These are phyloP conservation scores for Pomatorhinus ruficollis DNA, from an alignment of 2,113 vertebrate species.

Conservation along the genomic window DNA sequence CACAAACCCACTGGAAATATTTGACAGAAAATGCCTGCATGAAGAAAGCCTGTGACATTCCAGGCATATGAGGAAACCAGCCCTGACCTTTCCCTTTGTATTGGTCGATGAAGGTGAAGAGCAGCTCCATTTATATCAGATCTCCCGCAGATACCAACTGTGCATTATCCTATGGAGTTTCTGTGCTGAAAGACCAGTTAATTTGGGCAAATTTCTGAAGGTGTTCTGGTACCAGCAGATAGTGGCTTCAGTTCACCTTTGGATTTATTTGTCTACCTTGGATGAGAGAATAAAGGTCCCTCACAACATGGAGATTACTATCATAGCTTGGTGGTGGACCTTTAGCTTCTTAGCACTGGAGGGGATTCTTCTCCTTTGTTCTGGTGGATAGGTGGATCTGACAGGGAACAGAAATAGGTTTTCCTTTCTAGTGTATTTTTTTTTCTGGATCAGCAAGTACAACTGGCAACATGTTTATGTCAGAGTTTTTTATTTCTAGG, in stretches of 20 bases:
- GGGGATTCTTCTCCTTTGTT: not conserved
- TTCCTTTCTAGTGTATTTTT: not conserved
- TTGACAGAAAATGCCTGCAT: not conserved
- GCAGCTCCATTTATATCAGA: not conserved
- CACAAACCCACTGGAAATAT: not conserved
- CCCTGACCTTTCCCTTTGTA: constrained; percentile 5
- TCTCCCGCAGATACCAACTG: not conserved
- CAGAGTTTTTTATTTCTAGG: not conserved
- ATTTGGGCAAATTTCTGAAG: not conserved
- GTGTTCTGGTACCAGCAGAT: not conserved
- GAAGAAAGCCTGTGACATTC: constrained; percentile 23
- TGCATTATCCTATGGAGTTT: not conserved
- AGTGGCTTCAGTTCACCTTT: not conserved
- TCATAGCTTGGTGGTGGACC: not conserved
- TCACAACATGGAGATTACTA: not conserved
- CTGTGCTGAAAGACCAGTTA: not conserved
- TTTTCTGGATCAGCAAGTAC: not conserved
- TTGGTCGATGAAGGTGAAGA: not conserved
- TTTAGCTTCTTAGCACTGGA: not conserved
- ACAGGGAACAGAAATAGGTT: not conserved
- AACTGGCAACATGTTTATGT: not conserved
- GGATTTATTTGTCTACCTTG: not conserved
- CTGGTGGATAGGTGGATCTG: not conserved
- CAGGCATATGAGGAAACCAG: not conserved
- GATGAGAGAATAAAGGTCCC: not conserved